Percentiles rank a stretch among this genome's conserved stretches.
phyloP scores from a whole-genome alignment of 2,797 vertebrate genomes.

The Parotocinclus haroldoi region DNA sequence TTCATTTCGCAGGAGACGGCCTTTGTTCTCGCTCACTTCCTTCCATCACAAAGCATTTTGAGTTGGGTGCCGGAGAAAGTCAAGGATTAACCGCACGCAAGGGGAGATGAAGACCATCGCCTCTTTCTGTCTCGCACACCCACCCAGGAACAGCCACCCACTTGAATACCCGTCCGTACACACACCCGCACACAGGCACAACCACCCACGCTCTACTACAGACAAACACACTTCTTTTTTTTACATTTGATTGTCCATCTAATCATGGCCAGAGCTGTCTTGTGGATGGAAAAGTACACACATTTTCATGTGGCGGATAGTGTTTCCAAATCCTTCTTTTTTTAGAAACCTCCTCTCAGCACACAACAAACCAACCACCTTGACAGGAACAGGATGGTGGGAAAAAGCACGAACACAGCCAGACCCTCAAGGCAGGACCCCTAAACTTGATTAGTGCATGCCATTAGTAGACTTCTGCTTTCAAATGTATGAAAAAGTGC shows the following conservation, averaged over 20 bases:
- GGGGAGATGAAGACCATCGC: not conserved
- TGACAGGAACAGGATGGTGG: constrained; percentile 1
- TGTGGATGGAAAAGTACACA: constrained; percentile 66
- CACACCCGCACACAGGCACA: constrained; percentile 58
- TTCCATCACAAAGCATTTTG: constrained; percentile 34
- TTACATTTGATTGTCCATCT: constrained; percentile 67
- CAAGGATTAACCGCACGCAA: constrained; percentile 24
- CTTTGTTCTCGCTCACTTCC: constrained; percentile 37
- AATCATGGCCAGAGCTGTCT: constrained; percentile 71
- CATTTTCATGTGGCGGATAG: constrained; percentile 14
- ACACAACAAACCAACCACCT: constrained; percentile 24
- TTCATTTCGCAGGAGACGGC: constrained; percentile 34
- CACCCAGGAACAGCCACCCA: not conserved
- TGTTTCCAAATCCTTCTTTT: constrained; percentile 6
- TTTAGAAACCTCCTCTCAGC: constrained; percentile 7
- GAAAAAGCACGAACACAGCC: not conserved
- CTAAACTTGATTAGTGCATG: not conserved
- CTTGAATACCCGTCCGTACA: constrained; percentile 9
- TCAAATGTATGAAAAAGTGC: too few relatives aligned
- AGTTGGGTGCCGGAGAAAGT: constrained; percentile 25
- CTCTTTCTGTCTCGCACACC: constrained; percentile 1
- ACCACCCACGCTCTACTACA: constrained; percentile 1
- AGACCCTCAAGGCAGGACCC: not conserved
- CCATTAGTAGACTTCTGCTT: too few relatives aligned
- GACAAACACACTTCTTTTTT: constrained; percentile 46